Evolutionary conservation across 2,113 vertebrate genomes (phyloP), one percentile per base, ranked within the genome.

Genomic region (Phoenicopterus ruber): DNA sequence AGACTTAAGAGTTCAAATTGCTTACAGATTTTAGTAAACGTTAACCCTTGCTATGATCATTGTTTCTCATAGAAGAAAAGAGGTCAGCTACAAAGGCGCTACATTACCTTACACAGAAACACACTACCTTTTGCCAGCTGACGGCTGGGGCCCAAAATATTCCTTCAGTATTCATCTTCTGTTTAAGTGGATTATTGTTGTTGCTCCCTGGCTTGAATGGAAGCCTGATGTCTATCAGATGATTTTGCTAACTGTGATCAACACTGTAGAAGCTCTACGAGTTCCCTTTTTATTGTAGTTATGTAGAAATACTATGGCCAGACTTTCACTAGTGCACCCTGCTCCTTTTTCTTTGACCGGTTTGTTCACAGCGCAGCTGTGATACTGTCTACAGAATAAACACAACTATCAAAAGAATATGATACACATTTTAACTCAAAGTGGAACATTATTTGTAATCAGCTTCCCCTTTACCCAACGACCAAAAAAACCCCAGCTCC

Each of bases 401-500:
- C 47, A 79, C 62, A 79, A 42, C 8, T 25, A 88, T 54, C 46
- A 78, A 72, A 88, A 93, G 2, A 67, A 55, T 58, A 89, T 24
- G 19, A 59, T 36, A 71, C 8, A 31, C 6, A 54, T 82, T 90
- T 88, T 49, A 57, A 55, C 24, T 67, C 15, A 70, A 96, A 83
- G 19, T 34, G 15, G 61, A 91, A 58, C 7, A 50, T 7, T 42
- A 44, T 66, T 91, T 95, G 24, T n/a, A 88, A 71, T 36, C 26
- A 88, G 29, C 18, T 78, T 89, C 58, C 36, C 21, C 14, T 86
- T 83, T 66, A 70, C 20, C 1, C 20, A 73, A 73, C 3, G 78
- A 38, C 1, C 5, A 36, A 42, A 87, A 74, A 42, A 42, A 1
- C 0, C 2, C 0, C 50, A 90, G 42, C 13, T 61, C 24, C 7